Evolutionary conservation across 2,888 invertebrate species (phyloP).

Genomic region (Cyaniris semiargus): DNA sequence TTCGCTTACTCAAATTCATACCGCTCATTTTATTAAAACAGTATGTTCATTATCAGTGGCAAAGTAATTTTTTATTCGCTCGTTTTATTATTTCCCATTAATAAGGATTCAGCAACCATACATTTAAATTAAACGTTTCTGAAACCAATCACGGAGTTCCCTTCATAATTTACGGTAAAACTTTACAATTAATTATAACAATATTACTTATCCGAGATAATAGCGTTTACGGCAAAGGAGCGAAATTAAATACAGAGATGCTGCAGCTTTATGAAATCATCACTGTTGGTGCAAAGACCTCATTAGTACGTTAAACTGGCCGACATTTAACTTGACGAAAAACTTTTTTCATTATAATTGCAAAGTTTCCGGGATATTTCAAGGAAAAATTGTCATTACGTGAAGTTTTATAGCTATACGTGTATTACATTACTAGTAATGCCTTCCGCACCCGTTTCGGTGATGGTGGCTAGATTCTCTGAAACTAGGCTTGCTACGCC

Average conservation of each 20-base stretch:
- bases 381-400: background rate
- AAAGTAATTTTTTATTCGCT: too few species aligned
- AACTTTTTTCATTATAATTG: constrained; percentile 21
- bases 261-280: constrained; percentile 18
- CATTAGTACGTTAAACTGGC: background rate
- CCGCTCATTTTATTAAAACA: too few species aligned
- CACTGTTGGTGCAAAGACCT: constrained; percentile 22
- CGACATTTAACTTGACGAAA: constrained; percentile 21
- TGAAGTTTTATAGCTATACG: background rate
- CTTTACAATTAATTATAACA: background rate
- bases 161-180: background rate
- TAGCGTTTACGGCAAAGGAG: background rate
- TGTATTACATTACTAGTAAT: background rate
- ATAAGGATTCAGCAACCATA: constrained; percentile 3
- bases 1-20: too few species aligned
- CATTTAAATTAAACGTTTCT: background rate
- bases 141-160: background rate
- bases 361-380: background rate
- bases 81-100: too few species aligned
- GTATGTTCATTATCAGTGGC: too few species aligned
- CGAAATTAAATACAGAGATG: constrained; percentile 1
- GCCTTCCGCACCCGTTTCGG: background rate
- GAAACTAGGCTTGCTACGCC: background rate
- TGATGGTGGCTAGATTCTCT: background rate
- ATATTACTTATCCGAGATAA: constrained; percentile 9